Conservation (phyloP, 2,113 vertebrate species). For the Apteryx mantelli region DNA sequence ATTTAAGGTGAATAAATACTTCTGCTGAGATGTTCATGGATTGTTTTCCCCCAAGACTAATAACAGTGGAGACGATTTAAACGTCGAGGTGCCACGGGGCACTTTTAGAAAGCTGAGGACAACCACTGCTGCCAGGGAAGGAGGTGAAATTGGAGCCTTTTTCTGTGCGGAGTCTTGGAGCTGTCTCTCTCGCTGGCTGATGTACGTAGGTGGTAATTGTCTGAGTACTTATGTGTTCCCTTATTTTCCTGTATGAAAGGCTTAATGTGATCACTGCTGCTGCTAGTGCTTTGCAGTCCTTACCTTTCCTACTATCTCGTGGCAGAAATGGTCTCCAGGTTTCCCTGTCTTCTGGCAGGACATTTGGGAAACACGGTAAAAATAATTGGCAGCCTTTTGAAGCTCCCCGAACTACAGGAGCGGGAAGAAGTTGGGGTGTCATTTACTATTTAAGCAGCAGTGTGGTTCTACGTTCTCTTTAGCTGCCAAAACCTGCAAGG, state of each 20-base stretch:
- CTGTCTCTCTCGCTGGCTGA: background rate
- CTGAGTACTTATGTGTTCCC: background rate
- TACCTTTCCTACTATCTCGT: background rate
- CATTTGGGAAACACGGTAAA: background rate
- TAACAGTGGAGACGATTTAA: background rate
- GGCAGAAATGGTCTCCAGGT: background rate
- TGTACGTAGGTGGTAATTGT: background rate
- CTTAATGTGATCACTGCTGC: background rate
- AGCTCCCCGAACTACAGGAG: background rate
- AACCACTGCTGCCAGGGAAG: accelerated
- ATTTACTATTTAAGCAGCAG: background rate
- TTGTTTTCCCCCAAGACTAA: background rate
- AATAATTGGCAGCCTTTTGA: accelerated
- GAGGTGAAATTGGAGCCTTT: background rate
- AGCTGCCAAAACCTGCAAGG: background rate
- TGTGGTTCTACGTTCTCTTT: background rate
- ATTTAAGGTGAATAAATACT: background rate
- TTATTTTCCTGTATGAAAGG: background rate
- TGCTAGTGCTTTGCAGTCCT: background rate
- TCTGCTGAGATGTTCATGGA: background rate
- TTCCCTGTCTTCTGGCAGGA: background rate
- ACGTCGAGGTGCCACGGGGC: accelerated
- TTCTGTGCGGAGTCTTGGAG: background rate
- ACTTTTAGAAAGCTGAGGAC: background rate
- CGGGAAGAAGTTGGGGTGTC: background rate